These are phyloP conservation scores for Parapsyche elsis DNA, from an alignment of 1,140 invertebrate genomes.

Conservation along the genomic window DNA sequence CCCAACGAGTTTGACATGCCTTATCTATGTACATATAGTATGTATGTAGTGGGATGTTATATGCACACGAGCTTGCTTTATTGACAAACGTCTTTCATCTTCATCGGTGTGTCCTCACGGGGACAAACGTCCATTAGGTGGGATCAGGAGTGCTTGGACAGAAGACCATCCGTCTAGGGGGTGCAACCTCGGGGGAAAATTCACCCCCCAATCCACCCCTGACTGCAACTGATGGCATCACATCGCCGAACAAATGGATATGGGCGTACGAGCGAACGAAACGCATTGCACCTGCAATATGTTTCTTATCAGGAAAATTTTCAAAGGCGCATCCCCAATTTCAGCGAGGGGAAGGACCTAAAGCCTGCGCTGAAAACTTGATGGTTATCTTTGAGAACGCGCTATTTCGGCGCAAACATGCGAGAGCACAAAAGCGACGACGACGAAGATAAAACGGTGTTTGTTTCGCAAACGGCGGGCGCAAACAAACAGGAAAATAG, in stretches of 20 bases:
- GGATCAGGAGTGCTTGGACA: constrained; percentile 14
- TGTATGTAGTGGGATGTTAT: too few species aligned
- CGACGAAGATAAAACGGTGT: background rate
- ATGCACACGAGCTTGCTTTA: background rate
- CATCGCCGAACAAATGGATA: background rate
- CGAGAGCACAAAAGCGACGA: background rate
- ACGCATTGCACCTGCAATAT: background rate
- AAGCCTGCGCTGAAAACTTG: too few species aligned
- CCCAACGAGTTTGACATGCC: too few species aligned
- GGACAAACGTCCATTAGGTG: constrained; percentile 48
- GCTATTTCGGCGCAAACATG: background rate
- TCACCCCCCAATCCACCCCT: background rate
- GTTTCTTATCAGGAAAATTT: too few species aligned
- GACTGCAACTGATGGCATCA: background rate
- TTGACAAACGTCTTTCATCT: constrained; percentile 44
- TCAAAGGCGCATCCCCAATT: too few species aligned
- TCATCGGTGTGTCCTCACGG: constrained; percentile 46
- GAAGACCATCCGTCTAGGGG: constrained; percentile 31
- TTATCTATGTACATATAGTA: too few species aligned
- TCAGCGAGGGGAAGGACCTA: too few species aligned
- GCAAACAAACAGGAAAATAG: background rate
- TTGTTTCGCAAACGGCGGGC: constrained; percentile 11
- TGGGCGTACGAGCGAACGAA: background rate
- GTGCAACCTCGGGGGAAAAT: background rate
- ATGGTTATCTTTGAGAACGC: background rate